A percentile compares a stretch with the other conserved stretches of the same genome.
Evolutionary conservation across 37 sponge, comb jelly and placozoan genomes (phyloP).

Genomic region (Agelas oroides): DNA sequence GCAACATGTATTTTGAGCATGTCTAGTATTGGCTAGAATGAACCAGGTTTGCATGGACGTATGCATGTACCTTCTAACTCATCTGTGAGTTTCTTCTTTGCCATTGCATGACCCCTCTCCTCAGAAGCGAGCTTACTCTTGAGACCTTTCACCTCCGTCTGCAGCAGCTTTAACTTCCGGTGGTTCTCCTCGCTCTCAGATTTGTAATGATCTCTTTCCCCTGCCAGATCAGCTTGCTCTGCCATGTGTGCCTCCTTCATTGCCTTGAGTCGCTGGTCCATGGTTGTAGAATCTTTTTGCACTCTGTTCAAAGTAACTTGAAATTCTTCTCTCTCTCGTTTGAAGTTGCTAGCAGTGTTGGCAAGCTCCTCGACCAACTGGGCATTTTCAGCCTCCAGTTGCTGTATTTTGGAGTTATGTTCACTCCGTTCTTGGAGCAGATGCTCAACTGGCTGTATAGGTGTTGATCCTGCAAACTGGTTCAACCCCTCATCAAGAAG

Average conservation of each 20-base stretch:
- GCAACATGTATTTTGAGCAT: too few species aligned
- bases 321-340: background rate
- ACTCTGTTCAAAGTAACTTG: background rate
- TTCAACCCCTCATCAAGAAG: constrained; percentile 24
- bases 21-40: too few species aligned
- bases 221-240: background rate
- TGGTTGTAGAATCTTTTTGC: background rate
- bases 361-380: background rate
- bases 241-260: background rate
- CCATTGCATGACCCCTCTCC: background rate
- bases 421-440: constrained; percentile 12
- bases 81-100: background rate
- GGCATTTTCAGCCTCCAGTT: background rate
- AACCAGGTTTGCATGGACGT: too few species aligned
- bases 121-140: background rate
- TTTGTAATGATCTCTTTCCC: too few species aligned
- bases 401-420: background rate
- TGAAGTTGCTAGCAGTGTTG: background rate
- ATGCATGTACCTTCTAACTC: constrained; percentile 26
- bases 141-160: background rate
- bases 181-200: background rate
- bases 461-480: constrained; percentile 9
- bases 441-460: background rate
- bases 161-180: background rate
- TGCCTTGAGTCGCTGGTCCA: too few species aligned